phyloP scores from a whole-genome alignment of 1,140 invertebrate genomes.

The Hyles vespertilio region DNA sequence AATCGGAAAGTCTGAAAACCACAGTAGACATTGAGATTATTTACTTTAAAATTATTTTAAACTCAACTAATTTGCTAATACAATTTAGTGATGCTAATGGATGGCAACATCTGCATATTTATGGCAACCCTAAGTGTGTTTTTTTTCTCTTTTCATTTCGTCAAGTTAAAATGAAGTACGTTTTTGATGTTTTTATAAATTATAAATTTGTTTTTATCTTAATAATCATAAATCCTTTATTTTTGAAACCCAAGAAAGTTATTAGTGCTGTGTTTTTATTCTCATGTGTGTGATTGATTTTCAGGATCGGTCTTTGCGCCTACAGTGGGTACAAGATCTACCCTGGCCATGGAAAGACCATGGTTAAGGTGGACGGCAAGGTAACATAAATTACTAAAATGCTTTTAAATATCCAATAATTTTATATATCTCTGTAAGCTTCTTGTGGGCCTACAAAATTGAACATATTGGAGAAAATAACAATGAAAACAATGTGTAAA shows the following conservation, averaged over 20 bases:
- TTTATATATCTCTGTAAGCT: too few relatives aligned
- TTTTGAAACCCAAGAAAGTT: conserved; percentile 9
- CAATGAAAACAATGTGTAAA: too few relatives aligned
- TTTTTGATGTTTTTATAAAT: conserved; percentile 35
- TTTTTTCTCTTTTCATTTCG: conserved; percentile 41
- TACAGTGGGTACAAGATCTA: conserved; percentile 99
- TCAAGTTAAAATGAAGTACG: conserved; percentile 72
- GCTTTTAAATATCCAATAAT: too few relatives aligned
- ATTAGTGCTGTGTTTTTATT: conserved; percentile 31
- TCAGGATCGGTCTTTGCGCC: conserved; percentile 97
- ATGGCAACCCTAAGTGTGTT: too few relatives aligned
- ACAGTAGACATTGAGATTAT: too few relatives aligned
- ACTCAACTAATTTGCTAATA: too few relatives aligned
- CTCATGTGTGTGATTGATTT: conserved; percentile 74
- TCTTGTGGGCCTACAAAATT: too few relatives aligned
- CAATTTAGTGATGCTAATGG: too few relatives aligned
- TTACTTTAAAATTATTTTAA: too few relatives aligned
- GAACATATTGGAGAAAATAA: too few relatives aligned
- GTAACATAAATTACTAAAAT: conserved; percentile 76
- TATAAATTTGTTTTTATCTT: conserved; percentile 40
- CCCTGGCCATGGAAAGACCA: conserved; percentile 99
- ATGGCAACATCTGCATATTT: too few relatives aligned
- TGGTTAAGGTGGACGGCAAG: conserved; percentile 99
- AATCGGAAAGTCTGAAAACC: too few relatives aligned
- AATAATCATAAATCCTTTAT: conserved; percentile 32